A percentile compares a stretch with the other conserved stretches of the same genome.
phyloP scores from a whole-genome alignment of 2,888 invertebrate species.

The Cantharis lateralis region DNA sequence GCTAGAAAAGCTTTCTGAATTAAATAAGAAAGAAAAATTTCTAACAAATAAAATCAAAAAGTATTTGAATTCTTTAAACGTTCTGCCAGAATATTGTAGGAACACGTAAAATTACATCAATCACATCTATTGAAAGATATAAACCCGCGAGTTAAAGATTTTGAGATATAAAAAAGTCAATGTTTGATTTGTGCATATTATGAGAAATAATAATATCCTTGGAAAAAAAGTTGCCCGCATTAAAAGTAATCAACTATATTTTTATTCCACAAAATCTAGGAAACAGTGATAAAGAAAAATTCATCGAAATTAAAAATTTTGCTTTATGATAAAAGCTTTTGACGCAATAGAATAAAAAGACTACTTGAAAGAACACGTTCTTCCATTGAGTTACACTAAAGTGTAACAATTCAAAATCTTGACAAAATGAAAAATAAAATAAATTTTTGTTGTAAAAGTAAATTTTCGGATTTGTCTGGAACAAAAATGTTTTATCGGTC shows the following conservation, averaged over 20 bases:
- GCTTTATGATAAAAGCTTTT: neutral
- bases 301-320: neutral
- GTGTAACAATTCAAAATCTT: neutral
- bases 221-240: neutral
- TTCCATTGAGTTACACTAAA: neutral
- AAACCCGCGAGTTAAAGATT: neutral
- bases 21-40: neutral
- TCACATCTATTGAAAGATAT: neutral
- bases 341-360: neutral
- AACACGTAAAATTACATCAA: neutral
- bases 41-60: neutral
- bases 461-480: neutral
- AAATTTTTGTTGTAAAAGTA: no score
- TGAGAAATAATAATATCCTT: neutral
- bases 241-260: neutral
- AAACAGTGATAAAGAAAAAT: neutral
- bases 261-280: no score
- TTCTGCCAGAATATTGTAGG: neutral
- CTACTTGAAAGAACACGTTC: neutral
- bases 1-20: neutral
- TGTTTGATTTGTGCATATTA: neutral
- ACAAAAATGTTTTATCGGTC: neutral
- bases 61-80: neutral
- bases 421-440: no score
- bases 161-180: neutral